Evolutionary conservation across 2,888 invertebrate species (phyloP).

Genomic region (Thereva unica): DNA sequence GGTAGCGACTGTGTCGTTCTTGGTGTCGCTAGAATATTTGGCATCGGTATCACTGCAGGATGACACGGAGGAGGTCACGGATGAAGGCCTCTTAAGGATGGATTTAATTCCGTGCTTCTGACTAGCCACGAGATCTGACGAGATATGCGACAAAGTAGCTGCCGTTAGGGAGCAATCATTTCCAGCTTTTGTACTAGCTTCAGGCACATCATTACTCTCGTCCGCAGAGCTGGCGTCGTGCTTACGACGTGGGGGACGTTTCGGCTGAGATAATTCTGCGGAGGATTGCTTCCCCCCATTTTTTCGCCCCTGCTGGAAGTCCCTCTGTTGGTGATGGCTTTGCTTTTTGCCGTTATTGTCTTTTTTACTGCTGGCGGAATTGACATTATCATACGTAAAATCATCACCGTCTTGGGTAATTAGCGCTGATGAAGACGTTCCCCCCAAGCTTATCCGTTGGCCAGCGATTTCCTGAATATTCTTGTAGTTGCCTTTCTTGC

Average conservation of each 20-base stretch:
- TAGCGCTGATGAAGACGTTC: conserved; percentile 57
- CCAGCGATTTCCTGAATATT: conserved; percentile 70
- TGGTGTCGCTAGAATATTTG: conserved; percentile 42
- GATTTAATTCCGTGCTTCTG: conserved; percentile 60
- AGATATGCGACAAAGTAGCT: conserved; percentile 40
- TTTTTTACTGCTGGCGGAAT: background rate
- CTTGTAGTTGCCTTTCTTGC: conserved; percentile 52
- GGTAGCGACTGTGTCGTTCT: conserved; percentile 9
- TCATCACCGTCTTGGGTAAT: conserved; percentile 53
- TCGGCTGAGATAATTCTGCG: conserved; percentile 45
- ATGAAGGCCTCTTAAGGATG: conserved; percentile 63
- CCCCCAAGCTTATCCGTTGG: conserved; percentile 69
- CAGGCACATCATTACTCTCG: conserved; percentile 26
- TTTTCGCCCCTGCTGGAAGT: background rate
- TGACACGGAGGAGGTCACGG: conserved; percentile 55
- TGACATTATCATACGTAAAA: conserved; percentile 59
- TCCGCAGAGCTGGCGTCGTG: conserved; percentile 43
- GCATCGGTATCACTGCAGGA: conserved; percentile 51
- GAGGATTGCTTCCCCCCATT: background rate
- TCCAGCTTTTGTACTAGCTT: conserved; percentile 7
- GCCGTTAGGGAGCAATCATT: conserved; percentile 30
- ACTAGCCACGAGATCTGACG: conserved; percentile 41
- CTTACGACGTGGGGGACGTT: conserved; percentile 52
- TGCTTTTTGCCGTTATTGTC: background rate
- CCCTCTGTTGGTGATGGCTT: background rate